phyloP scores from a whole-genome alignment of 1,140 invertebrate genomes.

The Mamestra configurata region DNA sequence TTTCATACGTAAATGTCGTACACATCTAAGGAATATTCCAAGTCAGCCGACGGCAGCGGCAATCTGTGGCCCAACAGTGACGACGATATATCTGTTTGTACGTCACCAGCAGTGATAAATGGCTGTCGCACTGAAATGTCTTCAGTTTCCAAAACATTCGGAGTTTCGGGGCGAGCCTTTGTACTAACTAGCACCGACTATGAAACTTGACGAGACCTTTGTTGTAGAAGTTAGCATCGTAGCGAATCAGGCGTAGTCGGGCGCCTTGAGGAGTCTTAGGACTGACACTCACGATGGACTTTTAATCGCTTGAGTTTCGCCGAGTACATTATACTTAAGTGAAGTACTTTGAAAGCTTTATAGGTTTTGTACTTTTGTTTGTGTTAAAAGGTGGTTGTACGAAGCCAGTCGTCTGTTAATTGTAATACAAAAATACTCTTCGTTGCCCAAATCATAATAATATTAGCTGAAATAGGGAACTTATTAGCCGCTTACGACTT shows the following conservation, averaged over 20 bases:
- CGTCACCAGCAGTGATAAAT: constrained; percentile 38
- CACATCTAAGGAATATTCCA: not conserved
- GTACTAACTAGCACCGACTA: constrained; percentile 6
- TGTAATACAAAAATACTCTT: not conserved
- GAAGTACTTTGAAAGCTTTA: not conserved
- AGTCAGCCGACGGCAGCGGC: constrained; percentile 1
- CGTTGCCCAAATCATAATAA: not conserved
- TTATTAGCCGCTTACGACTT: constrained; percentile 27
- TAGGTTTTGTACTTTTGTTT: not conserved
- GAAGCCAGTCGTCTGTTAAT: not conserved
- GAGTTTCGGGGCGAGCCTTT: constrained; percentile 9
- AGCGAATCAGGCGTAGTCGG: not conserved
- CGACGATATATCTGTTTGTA: constrained; percentile 21
- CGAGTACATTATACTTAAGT: not conserved
- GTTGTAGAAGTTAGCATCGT: not conserved
- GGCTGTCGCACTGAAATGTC: constrained; percentile 25
- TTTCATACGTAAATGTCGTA: not conserved
- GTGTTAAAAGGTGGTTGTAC: too few relatives aligned
- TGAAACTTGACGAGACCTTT: constrained; percentile 29
- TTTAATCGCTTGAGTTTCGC: not conserved
- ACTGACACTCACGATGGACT: not conserved
- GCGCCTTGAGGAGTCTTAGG: not conserved
- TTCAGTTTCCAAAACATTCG: constrained; percentile 29
- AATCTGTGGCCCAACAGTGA: constrained; percentile 1
- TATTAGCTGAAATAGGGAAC: not conserved